A percentile compares a stretch with the other conserved stretches of the same genome.
These are phyloP conservation scores for Neoaliturus tenellus DNA, from an alignment of 2,888 invertebrate genomes.

Conservation along the genomic window DNA sequence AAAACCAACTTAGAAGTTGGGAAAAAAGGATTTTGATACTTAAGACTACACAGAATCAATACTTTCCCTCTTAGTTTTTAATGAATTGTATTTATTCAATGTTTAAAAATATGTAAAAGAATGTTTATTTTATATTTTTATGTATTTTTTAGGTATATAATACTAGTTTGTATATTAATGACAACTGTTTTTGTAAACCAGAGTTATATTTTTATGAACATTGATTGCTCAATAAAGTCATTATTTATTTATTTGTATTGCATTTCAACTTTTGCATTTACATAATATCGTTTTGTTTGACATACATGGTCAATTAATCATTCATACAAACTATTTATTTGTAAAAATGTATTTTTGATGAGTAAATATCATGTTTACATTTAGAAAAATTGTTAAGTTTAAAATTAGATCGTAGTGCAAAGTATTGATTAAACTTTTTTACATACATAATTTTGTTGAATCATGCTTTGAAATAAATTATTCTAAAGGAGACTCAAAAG, in stretches of 20 bases:
- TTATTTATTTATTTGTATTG: neutral
- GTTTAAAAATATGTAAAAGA: neutral
- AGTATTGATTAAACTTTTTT: too few species aligned
- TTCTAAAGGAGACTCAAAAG: too few species aligned
- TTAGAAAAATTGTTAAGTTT: too few species aligned
- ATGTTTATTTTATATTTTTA: neutral
- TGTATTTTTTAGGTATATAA: neutral
- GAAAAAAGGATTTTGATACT: neutral
- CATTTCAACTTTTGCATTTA: too few species aligned
- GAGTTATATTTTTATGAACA: neutral
- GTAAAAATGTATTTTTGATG: too few species aligned
- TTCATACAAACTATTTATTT: too few species aligned
- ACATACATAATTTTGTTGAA: too few species aligned
- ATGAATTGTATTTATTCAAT: neutral
- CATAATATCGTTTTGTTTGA: too few species aligned
- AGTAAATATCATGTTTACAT: too few species aligned
- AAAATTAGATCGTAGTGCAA: too few species aligned
- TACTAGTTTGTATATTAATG: neutral
- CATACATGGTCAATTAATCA: too few species aligned
- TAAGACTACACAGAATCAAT: neutral
- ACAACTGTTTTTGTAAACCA: neutral
- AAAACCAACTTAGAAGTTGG: neutral
- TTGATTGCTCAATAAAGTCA: neutral
- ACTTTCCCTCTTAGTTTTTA: slow-evolving; percentile 4
- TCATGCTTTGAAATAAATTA: too few species aligned